phyloP scores from a whole-genome alignment of 2,888 invertebrate genomes.

The Cephus sareptanus region DNA sequence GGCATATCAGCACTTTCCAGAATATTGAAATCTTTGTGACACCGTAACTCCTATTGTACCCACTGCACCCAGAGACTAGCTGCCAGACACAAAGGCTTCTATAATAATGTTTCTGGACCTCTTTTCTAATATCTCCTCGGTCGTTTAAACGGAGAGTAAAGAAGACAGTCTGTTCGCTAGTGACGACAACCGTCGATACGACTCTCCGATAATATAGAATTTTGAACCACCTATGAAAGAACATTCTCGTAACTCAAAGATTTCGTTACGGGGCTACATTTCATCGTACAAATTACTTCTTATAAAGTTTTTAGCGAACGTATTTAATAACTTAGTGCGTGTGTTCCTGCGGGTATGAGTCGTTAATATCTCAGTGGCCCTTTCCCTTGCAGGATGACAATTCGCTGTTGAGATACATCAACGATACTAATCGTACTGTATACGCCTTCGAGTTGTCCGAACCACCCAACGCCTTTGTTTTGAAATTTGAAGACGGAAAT shows the following conservation, averaged over 20 bases:
- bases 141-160: constrained; percentile 50
- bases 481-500: constrained; percentile 30
- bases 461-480: constrained; percentile 54
- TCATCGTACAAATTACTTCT: constrained; percentile 42
- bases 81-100: too few relatives aligned
- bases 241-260: constrained; percentile 58
- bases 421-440: constrained; percentile 67
- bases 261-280: constrained; percentile 61
- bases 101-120: too few relatives aligned
- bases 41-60: too few relatives aligned
- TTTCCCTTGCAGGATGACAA: constrained; percentile 68
- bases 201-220: constrained; percentile 49
- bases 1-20: background rate
- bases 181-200: constrained; percentile 58
- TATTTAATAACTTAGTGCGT: background rate
- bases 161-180: constrained; percentile 54
- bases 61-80: too few relatives aligned
- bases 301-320: background rate
- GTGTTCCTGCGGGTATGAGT: background rate
- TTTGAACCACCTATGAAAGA: constrained; percentile 45
- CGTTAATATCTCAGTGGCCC: constrained; percentile 1
- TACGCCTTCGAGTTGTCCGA: constrained; percentile 66
- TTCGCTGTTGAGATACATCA: constrained; percentile 67
- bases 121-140: background rate
- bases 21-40: too few relatives aligned